Base-by-base conservation (phyloP, 2,888 invertebrate genomes). In the Trichacis sp. region DNA sequence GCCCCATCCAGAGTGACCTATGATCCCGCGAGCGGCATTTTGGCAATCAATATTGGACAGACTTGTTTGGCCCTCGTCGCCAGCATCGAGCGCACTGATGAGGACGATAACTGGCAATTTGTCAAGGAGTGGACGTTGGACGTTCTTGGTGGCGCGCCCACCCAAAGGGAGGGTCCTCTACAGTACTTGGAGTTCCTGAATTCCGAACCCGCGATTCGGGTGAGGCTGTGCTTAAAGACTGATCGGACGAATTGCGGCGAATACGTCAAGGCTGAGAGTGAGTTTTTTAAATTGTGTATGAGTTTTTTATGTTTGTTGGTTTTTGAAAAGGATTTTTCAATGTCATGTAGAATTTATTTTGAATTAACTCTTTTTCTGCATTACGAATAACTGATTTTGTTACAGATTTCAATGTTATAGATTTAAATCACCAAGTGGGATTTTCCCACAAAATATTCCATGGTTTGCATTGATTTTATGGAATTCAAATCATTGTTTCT, bases 241-340 rank as follows among this genome's bases (percentile, higher is more conserved):
- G 93, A 93, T 81, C 90, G 90, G 52, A 92, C 94, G 57, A 91
- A 92, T 71, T 95, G 95, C 84, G 93, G 95, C 24, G 93, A 93
- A 40, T 93, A 92, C 82, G 88, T 91, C 0, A 92, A 93, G 79
- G 95, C 95, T 19, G 93, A 94, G 79, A 90, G 93, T 94, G 82
- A 92, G 93, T 90, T 59, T 58, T n/a, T 24, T n/a, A n/a, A n/a
- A n/a, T n/a, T n/a, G n/a, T n/a, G n/a, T n/a, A n/a, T n/a, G n/a
- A n/a, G n/a, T n/a, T 24, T 24, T 24, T 24, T 24, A 24, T 24
- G 3, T 24, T 24, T 8, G 24, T 24, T 24, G 3, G 8, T 24
- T 24, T 24, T 24, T 24, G n/a, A n/a, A n/a, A n/a, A n/a, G n/a
- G n/a, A n/a, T n/a, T n/a, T n/a, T n/a, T n/a, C n/a, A n/a, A n/a